Evolutionary conservation across 2,797 vertebrate species (phyloP).

Genomic region (Gallirallus australis): DNA sequence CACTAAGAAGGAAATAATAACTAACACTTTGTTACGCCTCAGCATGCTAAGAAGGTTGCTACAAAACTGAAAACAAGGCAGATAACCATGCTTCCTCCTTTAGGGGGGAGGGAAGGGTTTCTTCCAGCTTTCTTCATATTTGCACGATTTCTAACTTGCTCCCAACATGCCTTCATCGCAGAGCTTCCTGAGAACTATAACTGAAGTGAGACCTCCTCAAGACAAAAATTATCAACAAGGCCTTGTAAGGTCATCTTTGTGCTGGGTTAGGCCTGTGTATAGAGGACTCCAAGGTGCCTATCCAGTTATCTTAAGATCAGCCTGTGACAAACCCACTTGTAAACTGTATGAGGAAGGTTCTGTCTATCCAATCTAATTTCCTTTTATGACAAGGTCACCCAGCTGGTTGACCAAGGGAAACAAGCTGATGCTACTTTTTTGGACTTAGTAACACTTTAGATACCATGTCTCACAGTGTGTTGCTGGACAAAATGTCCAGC

Average conservation of each 20-base stretch:
- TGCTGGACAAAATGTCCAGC: too few relatives aligned
- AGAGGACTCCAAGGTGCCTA: background rate
- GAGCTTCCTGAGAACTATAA: background rate
- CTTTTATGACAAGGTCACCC: too few relatives aligned
- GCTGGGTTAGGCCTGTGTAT: background rate
- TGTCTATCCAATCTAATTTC: too few relatives aligned
- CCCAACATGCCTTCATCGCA: background rate
- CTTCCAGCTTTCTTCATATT: background rate
- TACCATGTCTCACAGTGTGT: too few relatives aligned
- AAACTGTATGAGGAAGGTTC: background rate
- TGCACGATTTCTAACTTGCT: background rate
- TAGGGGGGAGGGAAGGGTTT: background rate
- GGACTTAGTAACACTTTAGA: too few relatives aligned
- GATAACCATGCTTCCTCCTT: background rate
- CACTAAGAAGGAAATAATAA: background rate
- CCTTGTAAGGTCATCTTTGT: background rate
- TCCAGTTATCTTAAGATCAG: background rate
- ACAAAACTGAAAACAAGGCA: background rate
- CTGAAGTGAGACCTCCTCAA: background rate
- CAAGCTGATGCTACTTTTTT: too few relatives aligned
- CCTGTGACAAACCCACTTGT: background rate
- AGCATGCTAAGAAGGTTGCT: background rate
- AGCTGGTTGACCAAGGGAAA: too few relatives aligned
- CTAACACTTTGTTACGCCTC: background rate
- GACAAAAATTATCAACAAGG: background rate